phyloP scores from a whole-genome alignment of 2,113 vertebrate genomes.

The Indicator indicator region DNA sequence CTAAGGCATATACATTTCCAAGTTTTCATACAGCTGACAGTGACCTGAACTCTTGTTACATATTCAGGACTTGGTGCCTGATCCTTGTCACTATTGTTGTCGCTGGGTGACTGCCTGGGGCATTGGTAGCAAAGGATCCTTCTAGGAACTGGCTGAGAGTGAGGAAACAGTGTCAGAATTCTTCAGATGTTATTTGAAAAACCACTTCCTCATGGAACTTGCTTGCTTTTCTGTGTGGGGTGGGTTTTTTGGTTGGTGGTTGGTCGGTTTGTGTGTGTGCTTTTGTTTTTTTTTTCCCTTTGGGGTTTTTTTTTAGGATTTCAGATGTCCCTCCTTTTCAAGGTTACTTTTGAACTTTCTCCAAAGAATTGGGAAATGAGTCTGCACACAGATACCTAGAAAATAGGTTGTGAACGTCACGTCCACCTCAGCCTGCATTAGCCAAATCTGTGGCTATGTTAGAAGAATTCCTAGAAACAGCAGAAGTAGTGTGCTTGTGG shows the following conservation, averaged over 20 bases:
- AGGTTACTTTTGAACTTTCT: slow-evolving; percentile 10
- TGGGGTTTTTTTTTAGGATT: background rate
- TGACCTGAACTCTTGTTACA: background rate
- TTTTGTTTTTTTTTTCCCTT: background rate
- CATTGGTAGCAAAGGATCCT: background rate
- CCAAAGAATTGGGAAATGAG: slow-evolving; percentile 5
- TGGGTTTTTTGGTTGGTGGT: no score
- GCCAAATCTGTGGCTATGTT: background rate
- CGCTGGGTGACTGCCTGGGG: background rate
- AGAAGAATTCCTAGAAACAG: background rate
- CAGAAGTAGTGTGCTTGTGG: background rate
- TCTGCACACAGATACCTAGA: slow-evolving; percentile 1
- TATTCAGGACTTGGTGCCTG: background rate
- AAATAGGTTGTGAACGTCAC: background rate
- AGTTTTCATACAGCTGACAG: slow-evolving; percentile 43
- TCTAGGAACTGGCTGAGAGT: slow-evolving; percentile 9
- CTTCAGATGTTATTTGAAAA: background rate
- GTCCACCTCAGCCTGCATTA: background rate
- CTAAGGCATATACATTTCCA: slow-evolving; percentile 31
- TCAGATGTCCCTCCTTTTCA: background rate
- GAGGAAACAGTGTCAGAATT: background rate
- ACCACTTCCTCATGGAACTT: background rate
- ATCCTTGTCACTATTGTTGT: background rate
- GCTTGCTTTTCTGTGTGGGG: background rate
- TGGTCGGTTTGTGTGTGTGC: no score